Base-by-base conservation (phyloP, 2,797 vertebrate species). In the Luscinia luscinia region DNA sequence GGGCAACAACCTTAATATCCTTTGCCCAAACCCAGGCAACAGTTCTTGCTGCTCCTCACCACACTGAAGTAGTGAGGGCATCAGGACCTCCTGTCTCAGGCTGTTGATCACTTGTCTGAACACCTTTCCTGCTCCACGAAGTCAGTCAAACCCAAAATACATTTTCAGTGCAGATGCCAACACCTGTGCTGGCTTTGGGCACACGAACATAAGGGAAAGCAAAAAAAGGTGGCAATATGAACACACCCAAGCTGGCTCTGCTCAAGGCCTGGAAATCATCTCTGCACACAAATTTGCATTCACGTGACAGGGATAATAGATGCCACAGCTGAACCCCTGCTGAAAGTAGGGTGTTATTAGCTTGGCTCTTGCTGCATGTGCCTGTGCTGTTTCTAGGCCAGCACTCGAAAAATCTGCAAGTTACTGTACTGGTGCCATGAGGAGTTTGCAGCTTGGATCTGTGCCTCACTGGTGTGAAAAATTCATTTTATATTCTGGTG, bases 341-440 rank as follows among this genome's bases (percentile, higher is more conserved):
- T 90, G 91, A 83, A 94, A 95, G 87, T 51, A 89, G 93, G 93
- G 94, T 94, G 95, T 92, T 87, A 91, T 92, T 91, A 94, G 87
- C 87, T 89, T 89, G 93, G 93, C 94, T 91, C 68, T 9, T 89
- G 93, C 94, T 89, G 89, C 81, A 54, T 85, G 84, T 92, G 91
- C 87, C 75, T 85, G 8, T 41, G 84, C 84, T 57, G 87, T 92
- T 96, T 96, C 94, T 94, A 95, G 94, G 92, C 81, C 92, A 96
- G 89, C 58, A 52, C 34, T 57, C 2, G 1, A 93, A 93, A 94
- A 94, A 94, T 83, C 78, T 92, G 89, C 64, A 80, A 89, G 87
- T 90, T 95, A 80, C 91, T 77, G 78, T 89, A 74, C 61, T 43
- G 14, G 75, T 68, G 89, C 87, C 91, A 93, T 2, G 2, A 94